These are phyloP conservation scores for Sterrhoptilus dennistouni DNA, from an alignment of 2,113 vertebrate genomes.

Conservation along the genomic window DNA sequence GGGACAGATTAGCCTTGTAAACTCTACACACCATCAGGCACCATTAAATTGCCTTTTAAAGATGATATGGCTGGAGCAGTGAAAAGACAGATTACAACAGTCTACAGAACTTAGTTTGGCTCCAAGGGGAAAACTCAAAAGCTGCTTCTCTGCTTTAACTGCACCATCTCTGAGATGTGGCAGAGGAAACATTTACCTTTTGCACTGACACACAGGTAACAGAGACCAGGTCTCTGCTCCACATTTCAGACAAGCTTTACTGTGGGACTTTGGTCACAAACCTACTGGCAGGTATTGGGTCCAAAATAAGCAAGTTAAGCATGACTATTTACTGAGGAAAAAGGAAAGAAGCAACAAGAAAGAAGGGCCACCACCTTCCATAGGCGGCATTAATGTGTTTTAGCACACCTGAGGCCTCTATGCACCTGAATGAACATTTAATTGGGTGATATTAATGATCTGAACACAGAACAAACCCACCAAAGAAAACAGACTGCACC, in stretches of 20 bases:
- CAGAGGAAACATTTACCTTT: background rate
- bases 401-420: background rate
- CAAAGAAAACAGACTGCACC: background rate
- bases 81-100: background rate
- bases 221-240: background rate
- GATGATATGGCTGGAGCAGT: background rate
- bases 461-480: background rate
- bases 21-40: background rate
- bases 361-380: background rate
- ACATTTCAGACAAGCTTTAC: background rate
- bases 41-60: background rate
- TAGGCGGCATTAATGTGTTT: background rate
- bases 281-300: background rate
- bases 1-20: background rate
- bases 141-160: background rate
- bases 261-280: background rate
- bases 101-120: background rate
- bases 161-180: background rate
- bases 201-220: no score
- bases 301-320: background rate
- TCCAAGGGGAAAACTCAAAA: background rate
- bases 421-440: background rate
- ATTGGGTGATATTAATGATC: background rate
- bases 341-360: background rate
- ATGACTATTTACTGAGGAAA: fast-evolving